These are phyloP conservation scores for Euthynnus affinis DNA, from an alignment of 2,797 vertebrate species.

Conservation along the genomic window DNA sequence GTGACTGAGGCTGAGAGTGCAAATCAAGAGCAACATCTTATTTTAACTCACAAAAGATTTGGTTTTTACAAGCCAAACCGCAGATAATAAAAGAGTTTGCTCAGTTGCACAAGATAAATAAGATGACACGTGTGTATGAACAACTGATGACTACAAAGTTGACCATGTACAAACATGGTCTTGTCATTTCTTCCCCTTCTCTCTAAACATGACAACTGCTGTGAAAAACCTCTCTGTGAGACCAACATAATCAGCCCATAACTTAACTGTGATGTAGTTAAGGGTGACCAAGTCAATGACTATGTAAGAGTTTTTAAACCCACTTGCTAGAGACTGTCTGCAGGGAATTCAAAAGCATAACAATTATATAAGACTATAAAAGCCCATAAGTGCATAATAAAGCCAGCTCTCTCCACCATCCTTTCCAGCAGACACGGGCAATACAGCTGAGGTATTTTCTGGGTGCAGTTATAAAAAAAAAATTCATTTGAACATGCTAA, in stretches of 20 bases:
- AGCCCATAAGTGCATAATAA: constrained; percentile 8
- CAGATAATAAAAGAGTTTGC: not conserved
- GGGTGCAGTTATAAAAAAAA: not conserved
- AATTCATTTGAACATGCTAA: not conserved
- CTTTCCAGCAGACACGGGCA: constrained; percentile 1
- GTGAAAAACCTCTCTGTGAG: not conserved
- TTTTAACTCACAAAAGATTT: constrained; percentile 26
- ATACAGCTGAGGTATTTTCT: not conserved
- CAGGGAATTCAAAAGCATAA: constrained; percentile 2
- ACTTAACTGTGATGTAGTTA: not conserved
- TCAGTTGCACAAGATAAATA: not conserved
- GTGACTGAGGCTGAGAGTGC: constrained; percentile 21
- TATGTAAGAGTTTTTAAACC: not conserved
- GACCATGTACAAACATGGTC: not conserved
- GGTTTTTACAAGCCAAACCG: not conserved
- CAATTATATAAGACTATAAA: not conserved
- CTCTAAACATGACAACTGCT: not conserved
- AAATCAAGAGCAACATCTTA: constrained; percentile 24
- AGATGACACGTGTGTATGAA: not conserved
- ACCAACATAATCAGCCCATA: not conserved
- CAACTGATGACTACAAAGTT: not conserved
- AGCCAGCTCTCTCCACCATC: not conserved
- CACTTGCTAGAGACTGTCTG: not conserved
- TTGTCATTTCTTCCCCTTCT: not conserved
- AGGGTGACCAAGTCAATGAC: not conserved